Conservation (phyloP, 2,797 vertebrate species). For the Acomys russatus region DNA sequence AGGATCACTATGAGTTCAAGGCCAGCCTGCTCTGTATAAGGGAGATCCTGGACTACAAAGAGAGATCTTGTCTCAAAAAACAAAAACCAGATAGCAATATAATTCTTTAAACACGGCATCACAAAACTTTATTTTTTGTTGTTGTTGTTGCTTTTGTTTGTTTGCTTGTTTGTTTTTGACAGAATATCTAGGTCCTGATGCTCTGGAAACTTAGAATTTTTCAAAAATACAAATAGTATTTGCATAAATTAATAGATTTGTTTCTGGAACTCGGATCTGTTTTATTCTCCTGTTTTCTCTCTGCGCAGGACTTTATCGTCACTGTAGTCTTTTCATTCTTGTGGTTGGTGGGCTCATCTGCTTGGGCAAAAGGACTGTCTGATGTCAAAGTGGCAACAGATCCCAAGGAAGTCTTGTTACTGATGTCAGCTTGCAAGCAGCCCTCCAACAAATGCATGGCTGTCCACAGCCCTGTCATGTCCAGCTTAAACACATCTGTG, state of each 20-base stretch:
- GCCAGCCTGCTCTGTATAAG: neutral
- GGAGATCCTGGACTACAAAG: neutral
- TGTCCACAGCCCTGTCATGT: conserved; percentile 95
- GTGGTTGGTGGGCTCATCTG: conserved; percentile 98
- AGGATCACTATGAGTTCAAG: neutral
- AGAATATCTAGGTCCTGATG: neutral
- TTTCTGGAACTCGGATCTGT: neutral
- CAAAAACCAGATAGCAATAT: neutral
- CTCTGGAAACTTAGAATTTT: conserved; percentile 36
- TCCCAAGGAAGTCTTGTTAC: conserved; percentile 95
- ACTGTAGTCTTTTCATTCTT: conserved; percentile 99
- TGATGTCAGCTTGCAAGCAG: conserved; percentile 97
- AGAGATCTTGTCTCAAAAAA: neutral
- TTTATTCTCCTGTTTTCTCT: conserved; percentile 31
- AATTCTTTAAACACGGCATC: neutral
- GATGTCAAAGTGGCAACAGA: conserved; percentile 97
- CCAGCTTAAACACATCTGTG: conserved; percentile 98
- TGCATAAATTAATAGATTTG: neutral
- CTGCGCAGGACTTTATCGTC: conserved; percentile 95
- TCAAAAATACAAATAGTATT: neutral
- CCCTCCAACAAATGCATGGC: conserved; percentile 95
- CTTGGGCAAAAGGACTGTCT: conserved; percentile 98
- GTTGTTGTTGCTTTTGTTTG: too few relatives aligned
- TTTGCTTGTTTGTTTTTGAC: neutral
- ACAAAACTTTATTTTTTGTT: neutral